Evolutionary conservation across 2,797 vertebrate genomes (phyloP), one percentile per base, ranked within the genome.

Genomic region (Furcifer pardalis): DNA sequence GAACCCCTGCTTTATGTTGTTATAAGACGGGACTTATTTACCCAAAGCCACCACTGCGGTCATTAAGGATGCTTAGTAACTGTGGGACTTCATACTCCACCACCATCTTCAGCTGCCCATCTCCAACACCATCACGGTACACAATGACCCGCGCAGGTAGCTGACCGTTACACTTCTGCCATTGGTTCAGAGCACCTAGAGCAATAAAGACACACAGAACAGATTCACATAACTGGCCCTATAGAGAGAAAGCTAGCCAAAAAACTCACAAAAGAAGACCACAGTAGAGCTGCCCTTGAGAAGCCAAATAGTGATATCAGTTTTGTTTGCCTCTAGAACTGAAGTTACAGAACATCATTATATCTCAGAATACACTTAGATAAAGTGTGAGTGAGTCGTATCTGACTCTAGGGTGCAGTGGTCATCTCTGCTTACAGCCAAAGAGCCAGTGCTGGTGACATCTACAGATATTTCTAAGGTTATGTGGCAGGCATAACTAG

Each of bases 61-160:
- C 87, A 23, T 49, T n/a, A 49, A 93, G 84, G 44, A 86, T 66
- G 7, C 82, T 92, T 56, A 96, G 88, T 83, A 95, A 82, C 1
- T 87, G 92, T 1, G 92, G 90, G 62, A 94, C 84, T 86, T 95
- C 93, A 66, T 91, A 91, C 17, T 83, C 89, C 2, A 81, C 1
- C 13, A 93, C 37, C 3, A 71, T 30, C 30, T 83, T 90, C 0
- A 95, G 87, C 83, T 95, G 93, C 2, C 94, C 95, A 1, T 95
- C 89, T 21, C 93, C 93, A 0, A 95, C 91, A 0, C 95, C 95
- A 1, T 93, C 90, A 5, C 95, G 93, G 65, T 95, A 95, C 13
- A 94, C 85, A 7, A 95, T 72, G 4, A 95, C 85, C 27, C 94
- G 93, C 0, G 80, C 49, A 0, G 95, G 95, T 35, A 93, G 35